phyloP scores from a whole-genome alignment of 2,888 invertebrate species.

The Mythimna loreyi region DNA sequence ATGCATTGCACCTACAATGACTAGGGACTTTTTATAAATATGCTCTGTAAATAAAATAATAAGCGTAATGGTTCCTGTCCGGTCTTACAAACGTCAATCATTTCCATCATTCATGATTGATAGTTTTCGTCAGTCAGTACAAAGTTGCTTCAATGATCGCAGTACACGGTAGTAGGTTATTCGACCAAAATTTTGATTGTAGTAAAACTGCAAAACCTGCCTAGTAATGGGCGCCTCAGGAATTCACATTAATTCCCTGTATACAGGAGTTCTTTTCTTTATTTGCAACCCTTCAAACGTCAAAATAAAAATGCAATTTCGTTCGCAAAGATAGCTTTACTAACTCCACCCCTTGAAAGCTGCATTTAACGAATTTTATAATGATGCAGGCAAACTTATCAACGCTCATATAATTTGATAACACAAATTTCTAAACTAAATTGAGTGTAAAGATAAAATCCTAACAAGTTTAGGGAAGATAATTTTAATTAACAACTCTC shows the following conservation, averaged over 20 bases:
- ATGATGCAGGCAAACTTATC: neutral
- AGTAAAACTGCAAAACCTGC: no score
- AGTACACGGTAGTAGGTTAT: no score
- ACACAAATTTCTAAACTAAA: conserved; percentile 2
- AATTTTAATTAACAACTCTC: conserved; percentile 37
- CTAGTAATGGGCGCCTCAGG: no score
- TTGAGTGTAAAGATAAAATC: conserved; percentile 17
- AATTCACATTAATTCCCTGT: neutral
- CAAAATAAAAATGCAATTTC: conserved; percentile 9
- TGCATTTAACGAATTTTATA: neutral
- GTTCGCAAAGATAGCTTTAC: conserved; percentile 35
- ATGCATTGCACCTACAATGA: no score
- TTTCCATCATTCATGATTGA: no score
- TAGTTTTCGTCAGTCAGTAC: no score
- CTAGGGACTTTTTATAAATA: no score
- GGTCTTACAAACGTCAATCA: no score
- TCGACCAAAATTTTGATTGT: no score
- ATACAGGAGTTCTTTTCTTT: neutral
- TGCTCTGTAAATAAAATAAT: no score
- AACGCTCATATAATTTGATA: neutral
- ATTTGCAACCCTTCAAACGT: conserved; percentile 37
- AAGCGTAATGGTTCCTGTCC: no score
- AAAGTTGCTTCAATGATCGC: no score
- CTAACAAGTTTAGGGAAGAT: conserved; percentile 25
- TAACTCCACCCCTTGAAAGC: neutral